Conservation (phyloP, 2,113 vertebrate genomes). For the Menura novaehollandiae region DNA sequence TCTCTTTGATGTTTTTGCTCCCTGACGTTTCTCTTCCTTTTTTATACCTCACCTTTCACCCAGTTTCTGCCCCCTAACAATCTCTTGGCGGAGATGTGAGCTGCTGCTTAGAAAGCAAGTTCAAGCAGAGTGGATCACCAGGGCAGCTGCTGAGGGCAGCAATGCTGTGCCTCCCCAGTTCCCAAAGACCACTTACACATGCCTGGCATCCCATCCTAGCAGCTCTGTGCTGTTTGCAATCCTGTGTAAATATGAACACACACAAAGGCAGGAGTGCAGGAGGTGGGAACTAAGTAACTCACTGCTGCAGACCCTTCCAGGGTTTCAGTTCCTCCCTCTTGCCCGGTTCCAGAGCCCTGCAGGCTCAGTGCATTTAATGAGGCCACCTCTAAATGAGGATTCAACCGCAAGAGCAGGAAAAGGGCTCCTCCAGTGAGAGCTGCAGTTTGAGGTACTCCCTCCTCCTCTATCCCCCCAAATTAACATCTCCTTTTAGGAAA, state of each 20-base stretch:
- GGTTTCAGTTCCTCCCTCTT: neutral
- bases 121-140: neutral
- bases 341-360: neutral
- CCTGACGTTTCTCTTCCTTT: neutral
- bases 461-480: neutral
- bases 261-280: fast-evolving
- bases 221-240: neutral
- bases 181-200: neutral
- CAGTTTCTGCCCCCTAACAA: neutral
- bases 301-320: neutral
- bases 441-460: neutral
- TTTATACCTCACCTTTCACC: neutral
- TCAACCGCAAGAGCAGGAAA: neutral
- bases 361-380: neutral
- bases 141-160: neutral
- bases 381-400: neutral
- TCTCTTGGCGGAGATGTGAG: fast-evolving
- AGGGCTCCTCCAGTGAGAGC: neutral
- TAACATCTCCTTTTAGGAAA: neutral
- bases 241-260: fast-evolving
- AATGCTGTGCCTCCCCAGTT: fast-evolving
- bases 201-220: fast-evolving
- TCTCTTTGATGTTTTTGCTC: neutral
- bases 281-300: neutral
- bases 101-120: fast-evolving